These are phyloP conservation scores for Butastur rufipennis DNA, from an alignment of 2,113 vertebrate species.

Conservation along the genomic window DNA sequence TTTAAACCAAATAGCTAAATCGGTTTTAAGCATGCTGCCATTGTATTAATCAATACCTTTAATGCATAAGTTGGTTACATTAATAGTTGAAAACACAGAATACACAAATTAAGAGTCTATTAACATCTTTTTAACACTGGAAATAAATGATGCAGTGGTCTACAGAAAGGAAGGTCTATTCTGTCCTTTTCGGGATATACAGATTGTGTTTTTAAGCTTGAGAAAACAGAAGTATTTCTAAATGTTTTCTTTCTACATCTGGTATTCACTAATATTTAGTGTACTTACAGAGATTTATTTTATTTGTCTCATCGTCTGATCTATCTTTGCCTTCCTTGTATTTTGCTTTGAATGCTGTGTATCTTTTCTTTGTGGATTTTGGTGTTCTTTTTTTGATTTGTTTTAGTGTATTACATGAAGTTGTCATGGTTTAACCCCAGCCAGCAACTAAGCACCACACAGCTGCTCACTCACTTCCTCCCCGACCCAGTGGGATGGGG, in stretches of 20 bases:
- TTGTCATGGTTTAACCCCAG: no score
- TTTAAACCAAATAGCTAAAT: neutral
- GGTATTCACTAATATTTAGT: neutral
- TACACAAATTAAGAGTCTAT: neutral
- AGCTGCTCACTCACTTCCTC: no score
- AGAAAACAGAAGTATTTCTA: neutral
- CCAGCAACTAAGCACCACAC: no score
- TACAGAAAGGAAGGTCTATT: neutral
- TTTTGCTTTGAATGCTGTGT: neutral
- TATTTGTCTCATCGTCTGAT: neutral
- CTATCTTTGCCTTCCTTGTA: neutral
- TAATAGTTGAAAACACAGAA: neutral
- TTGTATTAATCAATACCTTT: neutral
- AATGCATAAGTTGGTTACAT: neutral
- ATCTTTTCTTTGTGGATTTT: neutral
- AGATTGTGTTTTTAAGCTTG: neutral
- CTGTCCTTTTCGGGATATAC: neutral
- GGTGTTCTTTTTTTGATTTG: neutral
- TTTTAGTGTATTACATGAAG: neutral
- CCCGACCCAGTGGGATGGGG: no score
- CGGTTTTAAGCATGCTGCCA: neutral
- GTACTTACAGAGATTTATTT: neutral
- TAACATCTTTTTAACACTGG: neutral
- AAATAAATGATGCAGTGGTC: neutral
- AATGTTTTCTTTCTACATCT: neutral